These are phyloP conservation scores for Eubasilissa regina DNA, from an alignment of 1,140 invertebrate genomes.

Conservation along the genomic window DNA sequence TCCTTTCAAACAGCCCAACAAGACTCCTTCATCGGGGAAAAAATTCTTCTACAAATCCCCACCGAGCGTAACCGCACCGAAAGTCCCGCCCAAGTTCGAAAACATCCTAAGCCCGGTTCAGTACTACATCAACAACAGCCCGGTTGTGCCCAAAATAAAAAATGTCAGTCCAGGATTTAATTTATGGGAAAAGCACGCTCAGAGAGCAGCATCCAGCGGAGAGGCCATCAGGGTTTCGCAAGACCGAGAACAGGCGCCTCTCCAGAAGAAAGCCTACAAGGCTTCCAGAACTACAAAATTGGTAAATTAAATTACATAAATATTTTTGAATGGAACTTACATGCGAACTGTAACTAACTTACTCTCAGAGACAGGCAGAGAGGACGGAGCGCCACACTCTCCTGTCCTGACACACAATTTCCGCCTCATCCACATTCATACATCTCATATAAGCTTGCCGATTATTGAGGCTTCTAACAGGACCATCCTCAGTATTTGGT, in stretches of 20 bases:
- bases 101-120: constrained; percentile 67
- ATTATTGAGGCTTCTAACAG: too few species aligned
- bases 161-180: constrained; percentile 55
- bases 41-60: constrained; percentile 40
- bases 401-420: too few species aligned
- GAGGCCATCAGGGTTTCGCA: background rate
- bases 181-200: constrained; percentile 46
- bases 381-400: too few species aligned
- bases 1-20: constrained; percentile 31
- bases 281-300: constrained; percentile 44
- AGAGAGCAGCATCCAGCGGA: constrained; percentile 4
- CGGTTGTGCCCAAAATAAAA: constrained; percentile 54
- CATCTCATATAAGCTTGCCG: too few species aligned
- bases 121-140: constrained; percentile 66
- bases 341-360: too few species aligned
- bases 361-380: too few species aligned
- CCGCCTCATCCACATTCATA: too few species aligned
- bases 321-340: too few species aligned
- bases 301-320: too few species aligned
- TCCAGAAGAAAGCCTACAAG: constrained; percentile 56
- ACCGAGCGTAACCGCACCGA: background rate
- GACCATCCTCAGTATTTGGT: too few species aligned
- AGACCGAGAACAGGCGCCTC: constrained; percentile 38
- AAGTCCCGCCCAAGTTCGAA: constrained; percentile 59
- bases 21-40: constrained; percentile 7